Evolutionary conservation across 2,888 invertebrate species (phyloP), one percentile per base, ranked within the genome.

Genomic region (Phyllotreta striolata): DNA sequence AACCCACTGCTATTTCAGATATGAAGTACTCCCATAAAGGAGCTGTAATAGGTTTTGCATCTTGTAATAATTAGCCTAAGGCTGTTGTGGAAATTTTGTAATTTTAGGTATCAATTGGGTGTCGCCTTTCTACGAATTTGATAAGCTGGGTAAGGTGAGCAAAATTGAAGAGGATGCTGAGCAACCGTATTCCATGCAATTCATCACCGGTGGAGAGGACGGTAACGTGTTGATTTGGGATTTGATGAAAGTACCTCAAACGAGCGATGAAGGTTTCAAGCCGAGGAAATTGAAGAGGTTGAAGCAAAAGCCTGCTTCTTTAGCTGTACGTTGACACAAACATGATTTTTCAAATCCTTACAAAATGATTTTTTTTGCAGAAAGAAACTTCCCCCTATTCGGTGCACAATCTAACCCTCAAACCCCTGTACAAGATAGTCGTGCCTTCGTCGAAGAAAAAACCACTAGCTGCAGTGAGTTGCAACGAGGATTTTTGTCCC

Each of bases 141-240:
- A 87, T 7, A 80, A 84, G 9, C 87, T 86, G 44, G 91, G 92
- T 0, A 83, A 79, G 80, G 81, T 87, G 9, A 79, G 74, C 67
- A 75, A 74, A 60, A 81, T 81, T 61, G 79, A 73, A 0, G 79
- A 75, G 68, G 83, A 80, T 69, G 61, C 66, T 72, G 78, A 82
- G 0, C 74, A 76, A 8, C 73, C 78, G 24, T 10, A 60, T 34
- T 83, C 87, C 8, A 79, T 87, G 62, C 90, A 89, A 73, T 89
- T 92, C 75, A 78, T 88, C 2, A 87, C 90, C 0, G 84, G 86
- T 34, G 85, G 89, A 34, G 83, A 86, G 67, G 92, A 92, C 76
- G 91, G 91, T 0, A 84, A 81, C 0, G 82, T 92, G 51, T 83
- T 88, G 43, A 86, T 91, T 74, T 92, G 92, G 91, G 88, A 90